phyloP scores from a whole-genome alignment of 2,113 vertebrate species.

The Clarias magur region DNA sequence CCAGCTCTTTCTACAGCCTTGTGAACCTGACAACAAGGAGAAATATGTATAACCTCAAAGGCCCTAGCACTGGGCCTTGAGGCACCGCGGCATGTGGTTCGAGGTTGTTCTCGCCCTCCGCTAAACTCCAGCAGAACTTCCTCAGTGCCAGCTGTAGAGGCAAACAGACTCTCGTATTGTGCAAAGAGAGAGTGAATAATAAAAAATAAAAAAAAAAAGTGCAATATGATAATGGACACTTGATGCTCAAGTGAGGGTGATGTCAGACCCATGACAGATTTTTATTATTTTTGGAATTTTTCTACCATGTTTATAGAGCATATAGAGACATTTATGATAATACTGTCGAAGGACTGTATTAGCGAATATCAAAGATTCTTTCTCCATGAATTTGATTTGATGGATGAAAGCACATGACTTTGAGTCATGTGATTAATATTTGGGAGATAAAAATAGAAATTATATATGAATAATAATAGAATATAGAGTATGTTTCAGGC shows the following conservation, averaged over 20 bases:
- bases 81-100: slow-evolving; percentile 49
- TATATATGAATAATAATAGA: slow-evolving; percentile 80
- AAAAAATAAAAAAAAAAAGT: slow-evolving; percentile 49
- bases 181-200: slow-evolving; percentile 63
- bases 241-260: slow-evolving; percentile 76
- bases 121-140: slow-evolving; percentile 59
- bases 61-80: slow-evolving; percentile 58
- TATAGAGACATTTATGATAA: slow-evolving; percentile 70
- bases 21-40: slow-evolving; percentile 43
- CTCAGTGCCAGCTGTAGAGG: slow-evolving; percentile 59
- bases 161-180: slow-evolving; percentile 74
- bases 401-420: slow-evolving; percentile 77
- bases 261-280: slow-evolving; percentile 63
- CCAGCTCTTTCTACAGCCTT: slow-evolving; percentile 68
- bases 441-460: slow-evolving; percentile 73
- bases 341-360: slow-evolving; percentile 72
- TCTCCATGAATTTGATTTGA: slow-evolving; percentile 73
- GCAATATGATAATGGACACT: slow-evolving; percentile 76
- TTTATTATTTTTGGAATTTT: slow-evolving; percentile 69
- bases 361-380: slow-evolving; percentile 78
- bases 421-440: slow-evolving; percentile 78
- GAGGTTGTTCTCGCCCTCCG: slow-evolving; percentile 44
- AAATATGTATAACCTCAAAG: slow-evolving; percentile 32
- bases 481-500: slow-evolving; percentile 76
- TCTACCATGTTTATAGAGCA: slow-evolving; percentile 74